phyloP scores from a whole-genome alignment of 2,797 vertebrate genomes.

The Acrossocheilus fasciatus region DNA sequence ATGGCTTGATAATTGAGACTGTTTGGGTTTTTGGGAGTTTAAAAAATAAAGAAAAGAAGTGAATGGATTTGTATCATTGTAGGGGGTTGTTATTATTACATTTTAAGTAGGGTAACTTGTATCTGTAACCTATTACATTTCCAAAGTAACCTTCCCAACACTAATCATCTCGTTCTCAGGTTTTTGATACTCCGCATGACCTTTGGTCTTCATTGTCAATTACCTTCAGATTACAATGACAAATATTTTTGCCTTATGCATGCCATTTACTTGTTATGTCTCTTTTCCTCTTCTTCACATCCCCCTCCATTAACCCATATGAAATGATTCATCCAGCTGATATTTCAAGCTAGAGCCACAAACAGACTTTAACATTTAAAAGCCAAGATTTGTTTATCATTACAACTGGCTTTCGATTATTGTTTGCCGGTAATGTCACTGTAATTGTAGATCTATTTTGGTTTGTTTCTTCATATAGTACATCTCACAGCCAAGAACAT shows the following conservation, averaged over 20 bases:
- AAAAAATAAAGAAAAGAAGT: no score
- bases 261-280: background rate
- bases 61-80: no score
- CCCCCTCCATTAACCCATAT: background rate
- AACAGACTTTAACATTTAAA: constrained; percentile 27
- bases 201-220: background rate
- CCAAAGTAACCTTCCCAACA: no score
- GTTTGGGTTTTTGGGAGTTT: no score
- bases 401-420: background rate
- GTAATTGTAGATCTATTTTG: constrained; percentile 5
- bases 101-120: no score
- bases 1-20: no score
- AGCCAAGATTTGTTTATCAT: constrained; percentile 8
- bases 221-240: background rate
- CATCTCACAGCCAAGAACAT: background rate
- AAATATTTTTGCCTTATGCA: background rate
- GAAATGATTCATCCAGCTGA: background rate
- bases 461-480: background rate
- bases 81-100: no score
- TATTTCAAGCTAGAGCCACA: constrained; percentile 19
- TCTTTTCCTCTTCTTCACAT: background rate
- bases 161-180: background rate
- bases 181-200: background rate
- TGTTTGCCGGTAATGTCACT: background rate
- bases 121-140: no score